phyloP scores from a whole-genome alignment of 2,888 invertebrate genomes.

The Drosophila demipolita region DNA sequence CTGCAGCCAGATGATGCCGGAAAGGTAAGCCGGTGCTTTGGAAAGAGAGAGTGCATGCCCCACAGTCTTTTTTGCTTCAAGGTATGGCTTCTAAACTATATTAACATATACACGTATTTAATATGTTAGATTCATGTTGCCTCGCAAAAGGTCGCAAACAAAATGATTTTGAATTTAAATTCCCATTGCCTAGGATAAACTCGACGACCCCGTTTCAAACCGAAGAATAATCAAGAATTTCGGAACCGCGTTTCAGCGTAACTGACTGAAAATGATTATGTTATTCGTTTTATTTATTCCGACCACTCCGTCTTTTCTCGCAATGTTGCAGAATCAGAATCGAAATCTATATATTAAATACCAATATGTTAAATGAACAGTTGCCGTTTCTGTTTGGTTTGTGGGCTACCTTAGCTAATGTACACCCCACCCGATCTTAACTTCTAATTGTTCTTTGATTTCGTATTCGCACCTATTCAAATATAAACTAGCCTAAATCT shows the following conservation, averaged over 20 bases:
- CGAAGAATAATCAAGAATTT: conserved; percentile 36
- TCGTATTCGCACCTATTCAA: conserved; percentile 57
- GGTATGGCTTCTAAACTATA: conserved; percentile 87
- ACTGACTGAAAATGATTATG: conserved; percentile 28
- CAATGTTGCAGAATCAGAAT: conserved; percentile 34
- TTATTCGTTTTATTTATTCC: background rate
- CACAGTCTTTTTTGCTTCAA: conserved; percentile 93
- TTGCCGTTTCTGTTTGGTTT: conserved; percentile 63
- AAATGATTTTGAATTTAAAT: conserved; percentile 38
- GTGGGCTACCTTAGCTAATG: conserved; percentile 45
- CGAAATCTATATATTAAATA: conserved; percentile 83
- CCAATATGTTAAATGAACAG: conserved; percentile 81
- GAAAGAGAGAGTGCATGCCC: conserved; percentile 93
- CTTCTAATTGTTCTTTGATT: conserved; percentile 59
- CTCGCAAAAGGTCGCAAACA: conserved; percentile 20
- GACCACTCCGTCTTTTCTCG: conserved; percentile 24
- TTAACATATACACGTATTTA: conserved; percentile 85
- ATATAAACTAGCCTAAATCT: conserved; percentile 35
- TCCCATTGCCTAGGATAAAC: conserved; percentile 59
- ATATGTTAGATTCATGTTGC: conserved; percentile 77
- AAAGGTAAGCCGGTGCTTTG: conserved; percentile 89
- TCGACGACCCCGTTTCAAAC: conserved; percentile 31
- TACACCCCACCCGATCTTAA: conserved; percentile 44
- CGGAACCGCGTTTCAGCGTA: conserved; percentile 26
- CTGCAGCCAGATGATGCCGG: conserved; percentile 78